These are phyloP conservation scores for Passer montanus DNA, from an alignment of 2,113 vertebrate species.

Conservation along the genomic window DNA sequence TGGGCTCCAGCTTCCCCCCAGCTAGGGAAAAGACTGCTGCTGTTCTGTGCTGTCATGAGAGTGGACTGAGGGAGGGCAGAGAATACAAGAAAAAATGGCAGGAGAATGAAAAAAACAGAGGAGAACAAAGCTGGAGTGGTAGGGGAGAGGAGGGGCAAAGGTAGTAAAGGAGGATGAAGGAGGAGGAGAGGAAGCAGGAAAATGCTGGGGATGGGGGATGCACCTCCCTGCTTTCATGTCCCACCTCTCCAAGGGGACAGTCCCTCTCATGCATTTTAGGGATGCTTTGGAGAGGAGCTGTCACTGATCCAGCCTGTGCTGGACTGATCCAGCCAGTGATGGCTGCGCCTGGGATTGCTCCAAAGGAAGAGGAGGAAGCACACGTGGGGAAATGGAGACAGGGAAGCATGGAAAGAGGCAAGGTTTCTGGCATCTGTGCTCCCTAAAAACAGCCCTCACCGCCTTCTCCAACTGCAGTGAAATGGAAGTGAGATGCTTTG, in stretches of 20 bases:
- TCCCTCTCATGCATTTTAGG: background rate
- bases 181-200: background rate
- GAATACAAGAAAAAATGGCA: background rate
- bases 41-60: background rate
- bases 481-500: conserved; percentile 40
- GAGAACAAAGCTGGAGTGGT: background rate
- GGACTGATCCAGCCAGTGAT: background rate
- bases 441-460: background rate
- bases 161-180: background rate
- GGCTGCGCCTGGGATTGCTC: background rate
- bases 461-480: conserved; percentile 1
- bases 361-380: background rate
- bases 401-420: background rate
- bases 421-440: background rate
- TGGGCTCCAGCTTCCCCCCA: background rate
- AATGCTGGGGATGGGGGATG: background rate
- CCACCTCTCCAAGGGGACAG: background rate
- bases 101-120: background rate
- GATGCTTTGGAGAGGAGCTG: background rate
- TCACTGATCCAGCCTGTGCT: too few species aligned
- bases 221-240: background rate
- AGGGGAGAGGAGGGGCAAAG: background rate
- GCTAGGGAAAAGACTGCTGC: background rate
- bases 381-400: background rate
- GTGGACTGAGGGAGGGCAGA: background rate